Conservation (phyloP, 2,888 invertebrate genomes). For the Blastobasis adustella region DNA sequence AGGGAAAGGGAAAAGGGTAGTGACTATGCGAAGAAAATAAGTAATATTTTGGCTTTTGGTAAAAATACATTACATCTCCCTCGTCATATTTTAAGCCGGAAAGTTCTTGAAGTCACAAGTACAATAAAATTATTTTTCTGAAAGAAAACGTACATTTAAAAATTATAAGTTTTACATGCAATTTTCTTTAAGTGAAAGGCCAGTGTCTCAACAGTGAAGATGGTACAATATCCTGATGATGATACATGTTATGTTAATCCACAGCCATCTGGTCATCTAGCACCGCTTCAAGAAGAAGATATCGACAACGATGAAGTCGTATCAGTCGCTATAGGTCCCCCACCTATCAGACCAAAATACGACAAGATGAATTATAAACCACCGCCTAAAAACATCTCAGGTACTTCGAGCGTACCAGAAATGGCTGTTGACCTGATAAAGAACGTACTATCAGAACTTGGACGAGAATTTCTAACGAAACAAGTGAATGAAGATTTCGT, state of each 20-base stretch:
- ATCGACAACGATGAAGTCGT: conserved; percentile 62
- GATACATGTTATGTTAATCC: too few species aligned
- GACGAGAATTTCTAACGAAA: conserved; percentile 45
- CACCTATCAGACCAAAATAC: conserved; percentile 48
- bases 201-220: too few species aligned
- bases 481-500: conserved; percentile 62
- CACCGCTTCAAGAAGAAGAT: conserved; percentile 56
- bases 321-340: conserved; percentile 61
- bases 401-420: conserved; percentile 15
- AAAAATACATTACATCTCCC: conserved; percentile 27
- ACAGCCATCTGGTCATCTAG: conserved; percentile 56
- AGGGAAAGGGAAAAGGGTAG: not conserved
- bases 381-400: conserved; percentile 8
- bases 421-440: conserved; percentile 36
- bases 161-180: too few species aligned
- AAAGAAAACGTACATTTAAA: too few species aligned
- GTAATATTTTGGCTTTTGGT: too few species aligned
- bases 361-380: conserved; percentile 39
- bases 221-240: too few species aligned
- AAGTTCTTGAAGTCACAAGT: too few species aligned
- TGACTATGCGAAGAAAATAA: conserved; percentile 29
- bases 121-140: too few species aligned
- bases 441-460: conserved; percentile 45
- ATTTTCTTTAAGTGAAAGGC: too few species aligned
- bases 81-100: too few species aligned